Base-by-base conservation (phyloP, 2,797 vertebrate species). In the Myripristis murdjan region DNA sequence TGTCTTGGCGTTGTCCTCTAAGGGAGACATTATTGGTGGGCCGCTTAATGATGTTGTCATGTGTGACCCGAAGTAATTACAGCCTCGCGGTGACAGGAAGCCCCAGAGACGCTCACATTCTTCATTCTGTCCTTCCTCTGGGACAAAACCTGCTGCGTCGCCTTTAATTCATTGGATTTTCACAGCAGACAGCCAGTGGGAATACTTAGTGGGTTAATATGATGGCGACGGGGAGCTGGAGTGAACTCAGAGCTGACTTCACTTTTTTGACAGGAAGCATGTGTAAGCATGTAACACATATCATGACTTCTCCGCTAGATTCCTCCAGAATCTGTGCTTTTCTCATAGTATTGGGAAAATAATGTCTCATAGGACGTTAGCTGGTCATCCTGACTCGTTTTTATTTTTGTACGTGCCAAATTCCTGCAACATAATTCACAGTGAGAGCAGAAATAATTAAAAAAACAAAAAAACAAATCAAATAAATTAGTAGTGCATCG, bases 61-160 rank as follows among this genome's bases (percentile, higher is more conserved):
- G 46, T 71, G 44, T 70, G 75, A 79, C 72, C 73, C 68, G 31
- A 44, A 68, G 73, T 73, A 79, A 81, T 84, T 64, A 71, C 55
- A 62, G 41, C 18, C 26, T 63, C 51, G 9, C 44, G 53, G 44
- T 64, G 46, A 43, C 44, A 23, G 39, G 22, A 67, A 51, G 54
- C 64, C 58, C 69, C 54, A 51, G 65, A 74, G 65, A 78, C 54
- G 0, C n/a, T 53, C 16, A 48, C 39, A 18, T n/a, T 75, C 64
- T 28, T 48, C 43, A 23, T 56, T 62, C 48, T 56, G 53, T 53
- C 66, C 1, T 6, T 52, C 44, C 66, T 57, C 47, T 26, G 68
- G 61, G 72, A 46, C 39, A 5, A 44, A 71, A 68, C 44, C 48
- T 44, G 53, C 62, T 20, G 39, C 10, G 54, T 52, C 55, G 66